Evolutionary conservation across 2,113 vertebrate species (phyloP).

Genomic region (Urocolius indicus): DNA sequence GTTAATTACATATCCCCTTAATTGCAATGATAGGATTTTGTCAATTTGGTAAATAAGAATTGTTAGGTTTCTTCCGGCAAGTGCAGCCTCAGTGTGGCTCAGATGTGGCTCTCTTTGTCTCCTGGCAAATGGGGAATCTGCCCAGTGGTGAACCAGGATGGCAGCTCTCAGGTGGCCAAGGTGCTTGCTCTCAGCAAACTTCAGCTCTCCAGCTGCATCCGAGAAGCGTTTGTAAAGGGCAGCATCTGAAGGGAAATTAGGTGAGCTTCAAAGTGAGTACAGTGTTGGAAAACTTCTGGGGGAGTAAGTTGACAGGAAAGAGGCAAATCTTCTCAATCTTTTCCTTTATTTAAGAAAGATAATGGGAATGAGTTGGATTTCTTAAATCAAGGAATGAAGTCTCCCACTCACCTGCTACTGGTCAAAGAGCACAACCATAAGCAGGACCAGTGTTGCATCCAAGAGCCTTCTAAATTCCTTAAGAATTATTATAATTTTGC

Average conservation of each 20-base stretch:
- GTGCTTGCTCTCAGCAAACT: accelerated
- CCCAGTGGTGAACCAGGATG: accelerated
- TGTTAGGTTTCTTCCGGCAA: slow-evolving; percentile 75
- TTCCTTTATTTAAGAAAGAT: not conserved
- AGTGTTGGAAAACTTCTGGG: accelerated
- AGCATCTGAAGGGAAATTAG: not conserved
- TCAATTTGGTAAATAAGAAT: slow-evolving; percentile 84
- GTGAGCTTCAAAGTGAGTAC: accelerated
- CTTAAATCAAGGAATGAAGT: not conserved
- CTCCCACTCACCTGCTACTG: not conserved
- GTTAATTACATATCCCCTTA: slow-evolving; percentile 83
- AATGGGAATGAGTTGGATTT: not conserved
- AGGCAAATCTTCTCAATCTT: not conserved
- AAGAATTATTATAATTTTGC: not conserved
- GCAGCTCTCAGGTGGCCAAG: not conserved
- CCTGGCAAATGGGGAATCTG: not conserved
- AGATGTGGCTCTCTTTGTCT: not conserved
- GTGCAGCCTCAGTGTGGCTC: not conserved
- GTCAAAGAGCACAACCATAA: accelerated
- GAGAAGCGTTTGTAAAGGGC: not conserved
- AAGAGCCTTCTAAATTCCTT: not conserved
- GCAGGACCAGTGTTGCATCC: not conserved
- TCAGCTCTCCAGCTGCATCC: not conserved
- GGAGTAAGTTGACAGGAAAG: not conserved
- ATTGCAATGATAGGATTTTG: slow-evolving; percentile 83